phyloP scores from a whole-genome alignment of 2,888 invertebrate species.

The Fissipunctia ypsillon region DNA sequence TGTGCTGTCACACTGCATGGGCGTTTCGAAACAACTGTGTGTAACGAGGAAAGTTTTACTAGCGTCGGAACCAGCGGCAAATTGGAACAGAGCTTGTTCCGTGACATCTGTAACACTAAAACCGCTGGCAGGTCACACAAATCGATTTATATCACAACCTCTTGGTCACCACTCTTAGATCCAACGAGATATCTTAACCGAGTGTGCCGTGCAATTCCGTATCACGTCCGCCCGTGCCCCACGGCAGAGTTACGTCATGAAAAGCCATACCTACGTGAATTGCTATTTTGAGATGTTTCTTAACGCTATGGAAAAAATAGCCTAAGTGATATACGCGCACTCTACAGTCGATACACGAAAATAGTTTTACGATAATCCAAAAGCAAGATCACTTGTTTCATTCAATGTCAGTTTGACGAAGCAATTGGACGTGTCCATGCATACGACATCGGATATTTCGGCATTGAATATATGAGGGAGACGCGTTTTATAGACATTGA shows the following conservation, averaged over 20 bases:
- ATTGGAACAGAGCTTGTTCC: slow-evolving; percentile 25
- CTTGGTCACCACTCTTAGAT: slow-evolving; percentile 46
- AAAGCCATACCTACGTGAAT: slow-evolving; percentile 75
- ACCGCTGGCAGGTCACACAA: slow-evolving; percentile 16
- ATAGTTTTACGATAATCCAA: slow-evolving; percentile 85
- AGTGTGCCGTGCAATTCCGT: slow-evolving; percentile 34
- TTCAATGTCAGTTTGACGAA: slow-evolving; percentile 61
- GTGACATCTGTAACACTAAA: slow-evolving; percentile 27
- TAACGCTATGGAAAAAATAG: slow-evolving; percentile 82
- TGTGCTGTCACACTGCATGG: neutral
- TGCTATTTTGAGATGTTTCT: slow-evolving; percentile 83
- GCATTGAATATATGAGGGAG: slow-evolving; percentile 63
- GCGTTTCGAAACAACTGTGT: slow-evolving; percentile 17
- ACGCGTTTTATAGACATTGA: slow-evolving; percentile 55
- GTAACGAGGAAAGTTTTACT: slow-evolving; percentile 37
- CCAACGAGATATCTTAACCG: slow-evolving; percentile 36
- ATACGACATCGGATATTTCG: slow-evolving; percentile 69
- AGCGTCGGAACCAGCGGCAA: slow-evolving; percentile 13
- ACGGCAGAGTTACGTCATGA: slow-evolving; percentile 76
- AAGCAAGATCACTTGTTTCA: slow-evolving; percentile 65
- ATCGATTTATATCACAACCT: slow-evolving; percentile 37
- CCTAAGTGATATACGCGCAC: slow-evolving; percentile 83
- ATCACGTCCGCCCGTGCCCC: slow-evolving; percentile 47
- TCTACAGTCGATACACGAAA: slow-evolving; percentile 80
- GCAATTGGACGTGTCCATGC: slow-evolving; percentile 66